Conservation (phyloP, 2,113 vertebrate species). For the Willisornis vidua region DNA sequence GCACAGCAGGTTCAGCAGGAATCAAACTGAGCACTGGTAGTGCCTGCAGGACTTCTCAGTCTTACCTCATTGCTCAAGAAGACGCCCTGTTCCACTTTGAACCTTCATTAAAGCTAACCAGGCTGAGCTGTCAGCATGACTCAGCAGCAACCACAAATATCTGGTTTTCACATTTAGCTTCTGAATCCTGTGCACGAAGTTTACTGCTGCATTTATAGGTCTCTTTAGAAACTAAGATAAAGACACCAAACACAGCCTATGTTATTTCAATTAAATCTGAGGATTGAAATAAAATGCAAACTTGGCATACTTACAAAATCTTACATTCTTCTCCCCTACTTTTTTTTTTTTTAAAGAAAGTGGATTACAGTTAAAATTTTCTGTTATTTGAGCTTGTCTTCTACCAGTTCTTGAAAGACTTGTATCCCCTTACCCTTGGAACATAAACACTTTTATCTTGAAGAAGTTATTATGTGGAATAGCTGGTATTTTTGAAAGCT, state of each 20-base stretch:
- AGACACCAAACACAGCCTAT: not conserved
- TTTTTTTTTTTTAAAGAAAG: not conserved
- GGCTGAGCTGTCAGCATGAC: not conserved
- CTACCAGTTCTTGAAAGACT: not conserved
- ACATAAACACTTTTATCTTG: not conserved
- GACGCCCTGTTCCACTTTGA: not conserved
- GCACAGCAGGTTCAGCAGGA: not conserved
- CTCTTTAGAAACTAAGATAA: not conserved
- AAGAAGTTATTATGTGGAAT: not conserved
- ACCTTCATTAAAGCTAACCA: not conserved
- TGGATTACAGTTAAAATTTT: not conserved
- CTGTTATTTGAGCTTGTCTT: not conserved
- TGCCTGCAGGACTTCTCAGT: not conserved
- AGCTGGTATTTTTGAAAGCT: not conserved
- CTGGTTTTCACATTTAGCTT: not conserved
- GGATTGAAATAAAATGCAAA: not conserved
- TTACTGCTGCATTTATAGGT: not conserved
- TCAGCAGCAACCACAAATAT: not conserved
- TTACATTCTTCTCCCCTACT: not conserved
- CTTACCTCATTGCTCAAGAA: not conserved
- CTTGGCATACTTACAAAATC: not conserved
- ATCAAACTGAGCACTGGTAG: not conserved
- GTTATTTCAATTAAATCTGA: not conserved
- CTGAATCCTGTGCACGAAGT: no score
- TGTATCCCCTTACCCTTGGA: not conserved